Conservation (phyloP, 2,888 invertebrate genomes). For the Hirtodrosophila histrioides region DNA sequence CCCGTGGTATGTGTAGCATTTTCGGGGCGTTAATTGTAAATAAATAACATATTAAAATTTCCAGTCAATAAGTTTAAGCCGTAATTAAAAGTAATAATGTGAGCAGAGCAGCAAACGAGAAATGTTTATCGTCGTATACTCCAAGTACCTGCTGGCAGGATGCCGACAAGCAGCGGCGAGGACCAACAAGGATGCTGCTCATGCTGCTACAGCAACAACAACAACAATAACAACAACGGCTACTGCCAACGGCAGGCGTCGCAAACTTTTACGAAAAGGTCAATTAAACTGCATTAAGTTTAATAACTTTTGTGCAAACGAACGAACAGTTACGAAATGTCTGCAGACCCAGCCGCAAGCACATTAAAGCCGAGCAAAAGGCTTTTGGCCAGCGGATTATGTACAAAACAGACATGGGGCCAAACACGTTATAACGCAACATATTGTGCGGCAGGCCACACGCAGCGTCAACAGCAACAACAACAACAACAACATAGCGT, state of each 20-base stretch:
- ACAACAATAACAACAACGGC: conserved; percentile 3
- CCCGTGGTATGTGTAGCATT: conserved; percentile 66
- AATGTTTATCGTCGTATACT: conserved; percentile 19
- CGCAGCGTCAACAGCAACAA: conserved; percentile 59
- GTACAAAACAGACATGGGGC: conserved; percentile 64
- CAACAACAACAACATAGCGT: conserved; percentile 2
- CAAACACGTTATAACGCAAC: conserved; percentile 53
- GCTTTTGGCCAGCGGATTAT: conserved; percentile 68
- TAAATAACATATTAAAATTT: conserved; percentile 81
- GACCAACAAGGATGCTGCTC: conserved; percentile 1
- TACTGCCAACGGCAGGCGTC: conserved; percentile 69
- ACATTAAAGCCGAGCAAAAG: conserved; percentile 54
- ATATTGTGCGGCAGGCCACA: conserved; percentile 77
- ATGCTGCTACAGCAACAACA: conserved; percentile 26
- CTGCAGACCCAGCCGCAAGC: conserved; percentile 47
- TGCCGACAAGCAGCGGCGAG: conserved; percentile 35
- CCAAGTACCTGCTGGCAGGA: conserved; percentile 61
- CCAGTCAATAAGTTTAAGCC: conserved; percentile 79
- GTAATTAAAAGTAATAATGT: conserved; percentile 79
- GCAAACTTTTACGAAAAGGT: conserved; percentile 76
- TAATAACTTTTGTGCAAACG: conserved; percentile 74
- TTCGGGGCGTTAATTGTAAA: conserved; percentile 74
- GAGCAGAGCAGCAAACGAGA: conserved; percentile 35
- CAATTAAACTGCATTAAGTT: conserved; percentile 80
- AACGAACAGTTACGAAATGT: conserved; percentile 53